A percentile compares a stretch with the other conserved stretches of the same genome.
These are phyloP conservation scores for Chaetodon auriga DNA, from an alignment of 2,113 vertebrate species.

Conservation along the genomic window DNA sequence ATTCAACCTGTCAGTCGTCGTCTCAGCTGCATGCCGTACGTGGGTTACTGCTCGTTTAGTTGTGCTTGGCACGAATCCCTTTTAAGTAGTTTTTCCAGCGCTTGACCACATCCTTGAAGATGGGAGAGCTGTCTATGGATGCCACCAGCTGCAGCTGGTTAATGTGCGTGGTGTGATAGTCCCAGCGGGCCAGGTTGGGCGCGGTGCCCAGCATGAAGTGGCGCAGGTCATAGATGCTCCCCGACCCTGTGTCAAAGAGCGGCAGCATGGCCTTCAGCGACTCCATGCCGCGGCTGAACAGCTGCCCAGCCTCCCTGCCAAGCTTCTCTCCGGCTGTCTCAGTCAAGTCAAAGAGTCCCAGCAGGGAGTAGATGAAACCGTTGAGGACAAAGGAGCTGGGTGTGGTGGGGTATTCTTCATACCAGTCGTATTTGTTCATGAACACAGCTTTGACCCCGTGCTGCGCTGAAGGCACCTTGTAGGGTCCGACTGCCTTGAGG, in stretches of 20 bases:
- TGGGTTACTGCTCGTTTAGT: slow-evolving; percentile 80
- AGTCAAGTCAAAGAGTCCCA: slow-evolving; percentile 94
- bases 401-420: slow-evolving; percentile 96
- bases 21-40: slow-evolving; percentile 3
- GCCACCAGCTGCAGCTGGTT: slow-evolving; percentile 97
- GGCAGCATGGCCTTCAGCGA: slow-evolving; percentile 98
- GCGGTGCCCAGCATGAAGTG: slow-evolving; percentile 95
- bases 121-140: slow-evolving; percentile 89
- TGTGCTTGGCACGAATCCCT: slow-evolving; percentile 97
- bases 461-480: slow-evolving; percentile 91
- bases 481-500: slow-evolving; percentile 91
- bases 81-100: slow-evolving; percentile 98
- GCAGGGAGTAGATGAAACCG: slow-evolving; percentile 97
- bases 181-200: slow-evolving; percentile 98
- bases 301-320: slow-evolving; percentile 88
- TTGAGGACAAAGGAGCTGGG: slow-evolving; percentile 98
- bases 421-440: slow-evolving; percentile 96
- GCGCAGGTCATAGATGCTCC: slow-evolving; percentile 96
- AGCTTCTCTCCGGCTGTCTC: slow-evolving; percentile 92
- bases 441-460: slow-evolving; percentile 95
- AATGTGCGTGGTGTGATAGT: slow-evolving; percentile 99
- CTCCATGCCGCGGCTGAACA: slow-evolving; percentile 93
- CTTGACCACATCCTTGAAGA: slow-evolving; percentile 94
- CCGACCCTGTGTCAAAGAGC: slow-evolving; percentile 95
- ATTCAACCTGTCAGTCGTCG: slow-evolving; percentile 7